These are phyloP conservation scores for Lampris incognitus DNA, from an alignment of 2,113 vertebrate species.

Conservation along the genomic window DNA sequence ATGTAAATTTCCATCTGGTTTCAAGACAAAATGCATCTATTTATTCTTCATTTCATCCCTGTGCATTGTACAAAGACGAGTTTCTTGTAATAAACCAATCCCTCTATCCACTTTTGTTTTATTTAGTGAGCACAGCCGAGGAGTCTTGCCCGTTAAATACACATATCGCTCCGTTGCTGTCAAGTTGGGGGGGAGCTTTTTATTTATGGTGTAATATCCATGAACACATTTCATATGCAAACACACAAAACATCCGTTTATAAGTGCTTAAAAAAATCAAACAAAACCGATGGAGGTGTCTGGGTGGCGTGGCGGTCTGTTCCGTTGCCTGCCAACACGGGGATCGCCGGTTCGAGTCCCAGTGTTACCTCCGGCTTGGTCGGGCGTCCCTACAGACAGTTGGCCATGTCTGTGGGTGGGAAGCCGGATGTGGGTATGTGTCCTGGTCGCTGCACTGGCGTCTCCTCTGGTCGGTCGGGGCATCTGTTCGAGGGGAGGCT, in stretches of 20 bases:
- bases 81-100: conserved; percentile 69
- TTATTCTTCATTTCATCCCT: conserved; percentile 65
- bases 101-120: conserved; percentile 39
- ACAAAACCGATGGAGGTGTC: neutral
- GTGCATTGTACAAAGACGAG: conserved; percentile 42
- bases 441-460: no score
- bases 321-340: no score
- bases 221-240: conserved; percentile 15
- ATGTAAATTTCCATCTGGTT: conserved; percentile 32
- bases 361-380: no score
- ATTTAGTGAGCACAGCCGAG: conserved; percentile 24
- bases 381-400: no score
- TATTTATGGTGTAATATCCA: conserved; percentile 19
- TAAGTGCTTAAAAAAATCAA: conserved; percentile 56
- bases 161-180: no score
- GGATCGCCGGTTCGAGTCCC: no score
- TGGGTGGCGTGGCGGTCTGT: no score
- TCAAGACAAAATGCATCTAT: conserved; percentile 44
- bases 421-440: no score
- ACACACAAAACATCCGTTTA: conserved; percentile 59
- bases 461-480: no score
- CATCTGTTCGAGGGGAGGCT: no score
- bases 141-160: conserved; percentile 5
- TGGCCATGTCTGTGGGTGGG: no score
- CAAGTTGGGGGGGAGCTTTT: neutral